Conservation (phyloP, 1,140 invertebrate genomes). For the Pantala flavescens region DNA sequence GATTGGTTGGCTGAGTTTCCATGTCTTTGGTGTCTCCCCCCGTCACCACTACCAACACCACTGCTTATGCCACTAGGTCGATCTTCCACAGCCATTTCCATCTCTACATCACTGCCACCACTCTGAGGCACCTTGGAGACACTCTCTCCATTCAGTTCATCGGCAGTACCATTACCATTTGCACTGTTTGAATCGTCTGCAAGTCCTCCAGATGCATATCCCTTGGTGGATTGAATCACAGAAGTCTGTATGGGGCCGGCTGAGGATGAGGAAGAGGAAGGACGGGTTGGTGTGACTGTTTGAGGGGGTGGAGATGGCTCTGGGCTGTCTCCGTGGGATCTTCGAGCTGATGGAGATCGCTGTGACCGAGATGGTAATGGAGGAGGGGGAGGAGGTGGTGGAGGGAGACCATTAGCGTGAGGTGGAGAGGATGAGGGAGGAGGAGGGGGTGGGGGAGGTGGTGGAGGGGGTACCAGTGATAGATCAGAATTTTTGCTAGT, state of each 20-base stretch:
- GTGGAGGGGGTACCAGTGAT: not conserved
- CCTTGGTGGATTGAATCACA: conserved; percentile 63
- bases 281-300: conserved; percentile 28
- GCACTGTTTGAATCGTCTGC: not conserved
- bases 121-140: conserved; percentile 2
- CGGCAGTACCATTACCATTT: conserved; percentile 29
- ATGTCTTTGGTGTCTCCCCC: not conserved
- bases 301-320: conserved; percentile 22
- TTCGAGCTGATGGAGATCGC: conserved; percentile 17
- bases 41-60: conserved; percentile 20
- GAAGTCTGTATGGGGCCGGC: conserved; percentile 51
- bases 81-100: conserved; percentile 37
- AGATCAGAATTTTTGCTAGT: not conserved
- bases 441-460: not conserved
- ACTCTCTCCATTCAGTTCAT: conserved; percentile 37
- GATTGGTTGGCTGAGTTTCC: conserved; percentile 19
- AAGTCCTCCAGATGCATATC: conserved; percentile 16
- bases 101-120: conserved; percentile 44
- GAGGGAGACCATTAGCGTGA: not conserved
- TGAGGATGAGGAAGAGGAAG: conserved; percentile 34
- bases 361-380: conserved; percentile 7
- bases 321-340: conserved; percentile 21
- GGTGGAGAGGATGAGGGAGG: not conserved
- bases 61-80: not conserved
- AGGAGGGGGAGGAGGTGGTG: conserved; percentile 12